These are phyloP conservation scores for Trachymyrmex cornetzi DNA, from an alignment of 1,140 invertebrate species.

Conservation along the genomic window DNA sequence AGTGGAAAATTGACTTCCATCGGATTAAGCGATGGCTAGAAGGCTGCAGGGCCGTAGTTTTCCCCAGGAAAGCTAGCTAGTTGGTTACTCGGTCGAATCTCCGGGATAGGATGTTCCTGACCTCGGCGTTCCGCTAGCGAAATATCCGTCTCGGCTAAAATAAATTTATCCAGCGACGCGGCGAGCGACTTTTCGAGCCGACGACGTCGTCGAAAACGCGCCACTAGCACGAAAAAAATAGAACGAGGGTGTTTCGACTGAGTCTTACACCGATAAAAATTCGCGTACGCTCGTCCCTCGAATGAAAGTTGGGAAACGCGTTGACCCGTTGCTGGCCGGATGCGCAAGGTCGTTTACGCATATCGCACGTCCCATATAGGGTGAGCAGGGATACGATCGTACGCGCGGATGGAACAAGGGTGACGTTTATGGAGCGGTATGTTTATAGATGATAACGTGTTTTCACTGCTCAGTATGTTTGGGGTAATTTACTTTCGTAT, in stretches of 20 bases:
- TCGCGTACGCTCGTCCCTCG: not conserved
- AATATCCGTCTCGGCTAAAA: constrained; percentile 61
- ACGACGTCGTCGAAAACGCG: constrained; percentile 58
- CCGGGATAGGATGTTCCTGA: not conserved
- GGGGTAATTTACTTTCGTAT: constrained; percentile 44
- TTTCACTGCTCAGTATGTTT: constrained; percentile 50
- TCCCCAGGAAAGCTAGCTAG: not conserved
- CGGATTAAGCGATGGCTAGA: constrained; percentile 46
- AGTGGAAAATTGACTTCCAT: constrained; percentile 25
- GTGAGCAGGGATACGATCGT: constrained; percentile 16
- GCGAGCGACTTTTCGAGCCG: constrained; percentile 59
- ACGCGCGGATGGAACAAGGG: constrained; percentile 21
- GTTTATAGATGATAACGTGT: constrained; percentile 53
- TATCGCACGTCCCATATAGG: constrained; percentile 17
- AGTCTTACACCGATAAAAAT: constrained; percentile 56
- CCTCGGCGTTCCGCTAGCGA: not conserved
- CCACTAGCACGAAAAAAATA: not conserved
- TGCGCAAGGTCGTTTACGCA: constrained; percentile 44
- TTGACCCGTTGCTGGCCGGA: not conserved
- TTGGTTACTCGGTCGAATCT: constrained; percentile 21
- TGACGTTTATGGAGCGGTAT: constrained; percentile 54
- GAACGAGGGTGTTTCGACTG: not conserved
- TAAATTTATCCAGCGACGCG: constrained; percentile 71
- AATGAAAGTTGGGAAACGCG: no score
- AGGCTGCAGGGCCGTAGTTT: constrained; percentile 19